These are phyloP conservation scores for Typhlomys cinereus DNA, from an alignment of 2,113 vertebrate species.

Conservation along the genomic window DNA sequence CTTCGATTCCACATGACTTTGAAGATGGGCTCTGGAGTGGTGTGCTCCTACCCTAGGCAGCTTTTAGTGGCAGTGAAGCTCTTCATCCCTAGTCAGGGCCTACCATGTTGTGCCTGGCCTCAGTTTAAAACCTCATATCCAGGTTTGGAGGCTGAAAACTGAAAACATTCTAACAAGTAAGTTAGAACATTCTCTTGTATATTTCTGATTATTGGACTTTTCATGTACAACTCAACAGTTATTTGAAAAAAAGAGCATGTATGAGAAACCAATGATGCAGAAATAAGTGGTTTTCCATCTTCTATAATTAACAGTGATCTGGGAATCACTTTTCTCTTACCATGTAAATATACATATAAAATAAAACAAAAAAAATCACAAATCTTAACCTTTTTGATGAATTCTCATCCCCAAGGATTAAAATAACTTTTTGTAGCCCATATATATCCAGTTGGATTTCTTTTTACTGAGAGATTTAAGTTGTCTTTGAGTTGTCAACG, in stretches of 20 bases:
- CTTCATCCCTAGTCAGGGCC: neutral
- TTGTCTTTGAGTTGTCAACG: neutral
- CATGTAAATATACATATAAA: neutral
- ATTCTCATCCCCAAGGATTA: neutral
- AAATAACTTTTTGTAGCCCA: neutral
- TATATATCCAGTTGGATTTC: neutral
- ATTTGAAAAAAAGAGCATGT: neutral
- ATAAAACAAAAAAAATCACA: neutral
- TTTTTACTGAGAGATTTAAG: conserved; percentile 11
- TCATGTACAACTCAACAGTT: conserved; percentile 11
- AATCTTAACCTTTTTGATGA: neutral
- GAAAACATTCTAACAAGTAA: conserved; percentile 18
- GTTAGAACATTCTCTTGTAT: neutral
- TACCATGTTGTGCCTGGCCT: neutral
- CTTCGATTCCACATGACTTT: neutral
- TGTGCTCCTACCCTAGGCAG: fast-evolving
- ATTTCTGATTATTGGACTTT: conserved; percentile 41
- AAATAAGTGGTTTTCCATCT: neutral
- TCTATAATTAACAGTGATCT: neutral
- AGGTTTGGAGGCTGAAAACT: conserved; percentile 4
- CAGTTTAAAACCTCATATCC: neutral
- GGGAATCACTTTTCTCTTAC: neutral
- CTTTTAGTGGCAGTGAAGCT: neutral
- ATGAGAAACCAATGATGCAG: neutral
- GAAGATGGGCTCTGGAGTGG: neutral